Conservation (phyloP, 2,888 invertebrate species). For the Agriotes lineatus region DNA sequence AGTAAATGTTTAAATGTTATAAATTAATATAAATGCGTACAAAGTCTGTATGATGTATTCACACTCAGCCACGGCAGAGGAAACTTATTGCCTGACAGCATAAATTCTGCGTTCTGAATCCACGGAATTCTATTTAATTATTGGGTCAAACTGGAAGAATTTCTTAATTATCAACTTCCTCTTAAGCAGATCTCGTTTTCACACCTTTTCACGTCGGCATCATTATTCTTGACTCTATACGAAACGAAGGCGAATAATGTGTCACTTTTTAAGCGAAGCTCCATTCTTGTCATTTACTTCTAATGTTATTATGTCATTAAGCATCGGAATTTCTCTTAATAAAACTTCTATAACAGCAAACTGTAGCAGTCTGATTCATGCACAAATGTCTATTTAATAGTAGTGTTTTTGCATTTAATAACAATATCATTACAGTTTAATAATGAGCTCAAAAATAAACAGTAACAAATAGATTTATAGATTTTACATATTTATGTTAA, state of each 20-base stretch:
- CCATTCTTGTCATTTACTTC: neutral
- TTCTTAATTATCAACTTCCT: slow-evolving; percentile 56
- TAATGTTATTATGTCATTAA: too few species aligned
- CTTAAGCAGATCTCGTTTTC: slow-evolving; percentile 42
- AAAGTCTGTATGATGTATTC: neutral
- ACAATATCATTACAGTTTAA: too few species aligned
- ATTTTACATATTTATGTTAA: too few species aligned
- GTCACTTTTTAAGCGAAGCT: neutral
- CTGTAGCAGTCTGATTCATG: too few species aligned
- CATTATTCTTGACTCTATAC: slow-evolving; percentile 12
- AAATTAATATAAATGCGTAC: neutral
- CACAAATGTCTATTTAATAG: too few species aligned
- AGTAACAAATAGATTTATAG: too few species aligned
- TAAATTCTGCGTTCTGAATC: slow-evolving; percentile 45
- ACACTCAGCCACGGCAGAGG: neutral
- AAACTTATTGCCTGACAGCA: slow-evolving; percentile 30
- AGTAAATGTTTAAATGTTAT: too few species aligned
- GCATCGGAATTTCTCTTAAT: too few species aligned
- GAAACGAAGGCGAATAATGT: neutral
- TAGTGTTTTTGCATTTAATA: too few species aligned
- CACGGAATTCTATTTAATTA: slow-evolving; percentile 52
- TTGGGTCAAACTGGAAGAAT: slow-evolving; percentile 55
- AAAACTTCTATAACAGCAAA: too few species aligned
- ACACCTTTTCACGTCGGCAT: slow-evolving; percentile 26
- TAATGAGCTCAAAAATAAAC: too few species aligned